Evolutionary conservation across 1,140 invertebrate genomes (phyloP).

Genomic region (Atta colombica): DNA sequence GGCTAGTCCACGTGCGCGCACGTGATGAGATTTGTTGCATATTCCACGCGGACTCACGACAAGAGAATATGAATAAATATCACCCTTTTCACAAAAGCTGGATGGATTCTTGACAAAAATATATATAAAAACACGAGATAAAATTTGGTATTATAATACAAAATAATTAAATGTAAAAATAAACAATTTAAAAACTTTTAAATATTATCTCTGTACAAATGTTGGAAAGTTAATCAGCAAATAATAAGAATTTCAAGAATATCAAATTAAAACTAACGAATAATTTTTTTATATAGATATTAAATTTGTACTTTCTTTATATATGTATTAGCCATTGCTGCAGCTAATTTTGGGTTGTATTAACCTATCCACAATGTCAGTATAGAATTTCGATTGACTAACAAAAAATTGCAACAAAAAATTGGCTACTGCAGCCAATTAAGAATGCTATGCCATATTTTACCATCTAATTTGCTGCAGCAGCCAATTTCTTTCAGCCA

Average conservation of each 20-base stretch:
- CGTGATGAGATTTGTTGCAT: slow-evolving; percentile 65
- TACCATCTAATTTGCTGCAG: too few relatives aligned
- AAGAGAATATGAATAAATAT: slow-evolving; percentile 8
- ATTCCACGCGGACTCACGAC: neutral
- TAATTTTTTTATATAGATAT: neutral
- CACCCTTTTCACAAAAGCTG: neutral
- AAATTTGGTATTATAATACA: neutral
- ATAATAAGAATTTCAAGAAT: neutral
- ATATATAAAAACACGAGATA: slow-evolving; percentile 13
- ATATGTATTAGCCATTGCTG: neutral
- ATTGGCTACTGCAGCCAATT: too few relatives aligned
- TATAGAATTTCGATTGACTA: too few relatives aligned
- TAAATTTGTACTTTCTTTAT: neutral
- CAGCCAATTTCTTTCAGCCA: too few relatives aligned
- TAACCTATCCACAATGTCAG: too few relatives aligned
- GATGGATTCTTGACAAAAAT: neutral
- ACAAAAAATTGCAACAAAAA: too few relatives aligned
- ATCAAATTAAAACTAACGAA: neutral
- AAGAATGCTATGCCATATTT: too few relatives aligned
- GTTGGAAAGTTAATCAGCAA: neutral
- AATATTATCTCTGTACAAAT: neutral
- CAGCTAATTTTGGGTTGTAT: too few relatives aligned
- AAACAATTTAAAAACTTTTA: neutral
- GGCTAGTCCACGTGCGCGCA: slow-evolving; percentile 53
- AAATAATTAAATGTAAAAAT: neutral